Evolutionary conservation across 1,140 invertebrate genomes (phyloP).

Genomic region (Cyphomyrmex costatus): DNA sequence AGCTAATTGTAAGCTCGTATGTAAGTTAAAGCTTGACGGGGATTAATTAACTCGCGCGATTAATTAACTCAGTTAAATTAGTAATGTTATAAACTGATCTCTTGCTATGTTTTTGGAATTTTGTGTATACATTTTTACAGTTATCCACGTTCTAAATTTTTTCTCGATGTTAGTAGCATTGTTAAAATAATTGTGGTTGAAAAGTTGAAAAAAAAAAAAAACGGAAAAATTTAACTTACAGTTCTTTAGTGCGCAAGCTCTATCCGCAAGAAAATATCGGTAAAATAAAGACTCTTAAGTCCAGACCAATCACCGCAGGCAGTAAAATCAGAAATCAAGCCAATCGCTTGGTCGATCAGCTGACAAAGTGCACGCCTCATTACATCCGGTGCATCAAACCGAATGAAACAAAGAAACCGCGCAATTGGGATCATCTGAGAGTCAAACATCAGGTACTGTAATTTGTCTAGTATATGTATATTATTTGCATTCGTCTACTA

Average conservation of each 20-base stretch:
- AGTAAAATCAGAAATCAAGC: conserved; percentile 92
- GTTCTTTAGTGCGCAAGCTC: conserved; percentile 88
- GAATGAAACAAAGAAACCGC: conserved; percentile 91
- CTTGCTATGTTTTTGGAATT: neutral
- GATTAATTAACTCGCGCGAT: neutral
- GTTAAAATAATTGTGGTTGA: neutral
- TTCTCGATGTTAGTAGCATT: neutral
- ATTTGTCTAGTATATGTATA: neutral
- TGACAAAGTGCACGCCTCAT: conserved; percentile 92
- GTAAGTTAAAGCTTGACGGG: neutral
- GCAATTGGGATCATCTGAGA: conserved; percentile 91
- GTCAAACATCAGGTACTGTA: conserved; percentile 87
- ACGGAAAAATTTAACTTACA: conserved; percentile 80
- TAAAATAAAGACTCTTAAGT: conserved; percentile 86
- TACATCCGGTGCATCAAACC: conserved; percentile 93
- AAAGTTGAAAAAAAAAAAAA: neutral
- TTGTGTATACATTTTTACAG: neutral
- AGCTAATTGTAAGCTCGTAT: neutral
- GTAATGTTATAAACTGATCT: neutral
- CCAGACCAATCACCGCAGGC: conserved; percentile 91
- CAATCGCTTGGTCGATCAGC: conserved; percentile 90
- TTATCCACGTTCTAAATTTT: neutral
- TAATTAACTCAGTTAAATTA: neutral
- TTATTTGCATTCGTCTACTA: neutral
- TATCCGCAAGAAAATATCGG: conserved; percentile 88